These are phyloP conservation scores for Druon quercuslanigerum DNA, from an alignment of 1,140 invertebrate species.

Conservation along the genomic window DNA sequence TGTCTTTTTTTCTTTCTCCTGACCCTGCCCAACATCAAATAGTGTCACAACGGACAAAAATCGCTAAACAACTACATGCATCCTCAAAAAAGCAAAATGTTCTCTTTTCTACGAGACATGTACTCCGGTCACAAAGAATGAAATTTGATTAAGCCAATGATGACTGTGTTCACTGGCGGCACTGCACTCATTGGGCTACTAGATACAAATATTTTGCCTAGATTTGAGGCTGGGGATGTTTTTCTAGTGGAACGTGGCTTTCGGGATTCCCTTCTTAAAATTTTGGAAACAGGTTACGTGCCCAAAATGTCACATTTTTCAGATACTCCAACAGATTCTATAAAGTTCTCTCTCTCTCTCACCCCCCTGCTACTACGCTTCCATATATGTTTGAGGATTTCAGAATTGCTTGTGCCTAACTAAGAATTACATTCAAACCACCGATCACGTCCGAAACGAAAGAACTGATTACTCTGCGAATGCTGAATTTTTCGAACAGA, in stretches of 20 bases:
- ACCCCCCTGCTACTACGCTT: not conserved
- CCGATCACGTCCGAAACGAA: not conserved
- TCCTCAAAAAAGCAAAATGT: not conserved
- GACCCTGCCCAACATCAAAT: too few species aligned
- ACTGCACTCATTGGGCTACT: too few species aligned
- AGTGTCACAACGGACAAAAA: too few species aligned
- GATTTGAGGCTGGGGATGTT: too few species aligned
- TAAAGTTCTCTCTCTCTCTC: too few species aligned
- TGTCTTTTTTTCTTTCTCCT: too few species aligned
- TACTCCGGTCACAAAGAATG: not conserved
- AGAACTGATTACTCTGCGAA: not conserved
- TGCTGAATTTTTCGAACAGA: not conserved
- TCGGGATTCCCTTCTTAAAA: not conserved
- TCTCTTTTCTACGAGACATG: not conserved
- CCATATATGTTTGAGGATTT: not conserved
- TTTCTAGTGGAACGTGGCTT: too few species aligned
- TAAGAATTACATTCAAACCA: not conserved
- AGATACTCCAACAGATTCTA: not conserved
- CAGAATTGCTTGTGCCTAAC: not conserved
- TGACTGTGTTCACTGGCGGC: not conserved
- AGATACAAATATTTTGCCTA: too few species aligned
- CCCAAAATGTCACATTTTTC: not conserved
- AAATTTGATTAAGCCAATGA: not conserved
- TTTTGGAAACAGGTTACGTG: not conserved
- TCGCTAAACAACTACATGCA: too few species aligned